A percentile compares a stretch with the other conserved stretches of the same genome.
Evolutionary conservation across 1,140 invertebrate genomes (phyloP).

Genomic region (Drosophila busckii): DNA sequence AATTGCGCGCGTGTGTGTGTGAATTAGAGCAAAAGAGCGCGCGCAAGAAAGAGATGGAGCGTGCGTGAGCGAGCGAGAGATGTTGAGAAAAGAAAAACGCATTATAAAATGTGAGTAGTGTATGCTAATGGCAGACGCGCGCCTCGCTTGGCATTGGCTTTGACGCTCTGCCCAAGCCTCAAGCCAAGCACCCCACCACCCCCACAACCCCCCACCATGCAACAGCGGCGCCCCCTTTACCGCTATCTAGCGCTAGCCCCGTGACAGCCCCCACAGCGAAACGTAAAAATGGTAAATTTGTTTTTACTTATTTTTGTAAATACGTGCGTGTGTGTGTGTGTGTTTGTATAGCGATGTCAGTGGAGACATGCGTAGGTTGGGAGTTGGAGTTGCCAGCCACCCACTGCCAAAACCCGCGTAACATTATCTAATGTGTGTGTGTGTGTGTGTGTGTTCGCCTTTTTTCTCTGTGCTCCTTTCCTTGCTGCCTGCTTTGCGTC

Average conservation of each 20-base stretch:
- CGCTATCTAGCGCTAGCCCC: too few species aligned
- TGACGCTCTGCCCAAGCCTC: slow-evolving; percentile 18
- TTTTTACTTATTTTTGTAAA: slow-evolving; percentile 50
- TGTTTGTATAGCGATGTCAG: slow-evolving; percentile 8
- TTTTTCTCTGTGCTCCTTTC: slow-evolving; percentile 5
- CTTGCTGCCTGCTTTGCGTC: not conserved
- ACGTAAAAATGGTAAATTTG: slow-evolving; percentile 72
- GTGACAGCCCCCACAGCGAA: slow-evolving; percentile 24
- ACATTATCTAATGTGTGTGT: slow-evolving; percentile 60
- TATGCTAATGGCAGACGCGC: slow-evolving; percentile 69
- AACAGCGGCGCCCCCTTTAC: not conserved
- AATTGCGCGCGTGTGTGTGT: not conserved
- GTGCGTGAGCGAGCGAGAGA: not conserved
- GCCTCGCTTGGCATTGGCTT: slow-evolving; percentile 27
- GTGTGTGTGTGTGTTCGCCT: slow-evolving; percentile 17
- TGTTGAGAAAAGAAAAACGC: slow-evolving; percentile 42
- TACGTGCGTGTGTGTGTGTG: too few species aligned
- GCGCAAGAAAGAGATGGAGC: not conserved
- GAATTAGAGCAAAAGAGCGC: not conserved
- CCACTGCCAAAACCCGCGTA: not conserved
- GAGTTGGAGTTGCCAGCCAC: slow-evolving; percentile 17
- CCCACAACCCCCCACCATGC: not conserved
- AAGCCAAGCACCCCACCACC: not conserved
- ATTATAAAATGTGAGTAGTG: slow-evolving; percentile 75
- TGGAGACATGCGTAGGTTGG: slow-evolving; percentile 5